These are phyloP conservation scores for Drosophila ambigua DNA, from an alignment of 1,140 invertebrate genomes.

Conservation along the genomic window DNA sequence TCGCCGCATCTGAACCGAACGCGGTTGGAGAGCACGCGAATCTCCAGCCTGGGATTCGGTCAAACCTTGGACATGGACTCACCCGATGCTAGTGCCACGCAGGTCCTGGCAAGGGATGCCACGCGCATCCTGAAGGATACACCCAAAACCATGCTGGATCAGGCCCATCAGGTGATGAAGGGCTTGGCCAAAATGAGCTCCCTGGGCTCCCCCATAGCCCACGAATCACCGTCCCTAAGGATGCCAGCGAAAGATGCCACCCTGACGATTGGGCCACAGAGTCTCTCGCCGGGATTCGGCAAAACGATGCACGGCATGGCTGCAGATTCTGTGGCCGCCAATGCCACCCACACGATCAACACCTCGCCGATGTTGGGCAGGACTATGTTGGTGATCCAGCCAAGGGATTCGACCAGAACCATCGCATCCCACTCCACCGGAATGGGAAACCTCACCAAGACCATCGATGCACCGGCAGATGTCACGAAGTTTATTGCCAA, in stretches of 20 bases:
- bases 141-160: background rate
- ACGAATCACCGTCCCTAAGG: too few relatives aligned
- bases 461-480: constrained; percentile 21
- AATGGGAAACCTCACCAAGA: constrained; percentile 32
- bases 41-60: constrained; percentile 47
- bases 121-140: constrained; percentile 2
- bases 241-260: constrained; percentile 15
- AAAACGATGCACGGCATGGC: too few relatives aligned
- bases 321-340: too few relatives aligned
- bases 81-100: constrained; percentile 5
- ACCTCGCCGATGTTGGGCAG: constrained; percentile 8
- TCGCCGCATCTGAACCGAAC: background rate
- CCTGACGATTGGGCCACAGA: background rate
- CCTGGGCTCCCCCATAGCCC: too few relatives aligned
- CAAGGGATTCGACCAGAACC: constrained; percentile 10
- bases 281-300: too few relatives aligned
- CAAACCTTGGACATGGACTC: constrained; percentile 39
- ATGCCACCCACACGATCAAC: constrained; percentile 36
- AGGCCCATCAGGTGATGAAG: too few relatives aligned
- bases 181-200: too few relatives aligned
- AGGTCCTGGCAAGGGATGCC: constrained; percentile 12
- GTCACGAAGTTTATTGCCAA: constrained; percentile 30
- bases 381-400: constrained; percentile 30
- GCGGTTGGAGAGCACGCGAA: constrained; percentile 35
- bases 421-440: background rate